Evolutionary conservation across 2,888 invertebrate species (phyloP).

Genomic region (Drosophila neonasuta): DNA sequence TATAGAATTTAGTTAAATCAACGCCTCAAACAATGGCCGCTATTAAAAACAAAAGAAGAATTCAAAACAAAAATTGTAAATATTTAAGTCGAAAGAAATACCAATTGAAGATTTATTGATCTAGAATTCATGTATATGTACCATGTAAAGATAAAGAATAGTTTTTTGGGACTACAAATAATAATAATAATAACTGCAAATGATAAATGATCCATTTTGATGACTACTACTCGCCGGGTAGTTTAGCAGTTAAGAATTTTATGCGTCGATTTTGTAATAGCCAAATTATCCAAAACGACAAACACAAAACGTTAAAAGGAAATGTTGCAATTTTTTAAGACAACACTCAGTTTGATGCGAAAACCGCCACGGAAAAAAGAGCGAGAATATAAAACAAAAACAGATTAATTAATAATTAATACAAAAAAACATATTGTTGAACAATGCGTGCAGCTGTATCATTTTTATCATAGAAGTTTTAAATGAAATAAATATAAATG

Average conservation of each 20-base stretch:
- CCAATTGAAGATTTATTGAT: conserved; percentile 43
- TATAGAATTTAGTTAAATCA: conserved; percentile 60
- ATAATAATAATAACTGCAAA: conserved; percentile 11
- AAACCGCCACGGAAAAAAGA: conserved; percentile 37
- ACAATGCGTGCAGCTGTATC: conserved; percentile 78
- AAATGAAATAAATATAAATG: conserved; percentile 74
- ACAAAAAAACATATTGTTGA: conserved; percentile 68
- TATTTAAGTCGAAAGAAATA: conserved; percentile 37
- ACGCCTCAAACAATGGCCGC: conserved; percentile 22
- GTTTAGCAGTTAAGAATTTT: conserved; percentile 67
- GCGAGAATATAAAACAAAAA: conserved; percentile 8
- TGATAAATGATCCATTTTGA: conserved; percentile 15
- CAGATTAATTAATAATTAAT: conserved; percentile 18
- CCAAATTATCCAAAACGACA: conserved; percentile 19
- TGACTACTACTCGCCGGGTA: conserved; percentile 24
- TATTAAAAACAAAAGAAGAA: conserved; percentile 19
- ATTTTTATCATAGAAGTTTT: conserved; percentile 73
- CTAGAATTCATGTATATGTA: conserved; percentile 50
- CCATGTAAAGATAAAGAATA: conserved; percentile 38
- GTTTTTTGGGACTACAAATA: conserved; percentile 17
- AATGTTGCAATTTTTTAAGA: conserved; percentile 63
- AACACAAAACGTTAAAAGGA: conserved; percentile 23
- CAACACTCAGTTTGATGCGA: conserved; percentile 31
- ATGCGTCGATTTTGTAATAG: conserved; percentile 69
- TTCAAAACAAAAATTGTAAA: conserved; percentile 37